Evolutionary conservation across 2,888 invertebrate genomes (phyloP).

Genomic region (Hypselothyrea guttata): DNA sequence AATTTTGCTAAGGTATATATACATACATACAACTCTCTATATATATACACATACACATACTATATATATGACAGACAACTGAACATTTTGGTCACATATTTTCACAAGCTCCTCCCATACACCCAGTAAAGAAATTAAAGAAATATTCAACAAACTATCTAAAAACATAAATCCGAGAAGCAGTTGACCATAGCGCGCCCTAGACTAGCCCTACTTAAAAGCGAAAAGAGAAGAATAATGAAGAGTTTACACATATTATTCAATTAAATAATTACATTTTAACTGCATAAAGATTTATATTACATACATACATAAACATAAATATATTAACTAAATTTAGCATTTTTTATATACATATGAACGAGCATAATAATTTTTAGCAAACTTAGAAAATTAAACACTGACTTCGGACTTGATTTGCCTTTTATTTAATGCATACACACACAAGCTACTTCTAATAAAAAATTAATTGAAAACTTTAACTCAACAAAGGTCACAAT

Average conservation of each 20-base stretch:
- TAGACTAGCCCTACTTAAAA: constrained; percentile 42
- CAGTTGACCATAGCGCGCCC: constrained; percentile 67
- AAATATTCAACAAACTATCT: constrained; percentile 12
- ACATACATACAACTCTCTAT: constrained; percentile 18
- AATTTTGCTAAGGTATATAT: constrained; percentile 62
- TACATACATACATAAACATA: constrained; percentile 31
- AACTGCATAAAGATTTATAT: constrained; percentile 1
- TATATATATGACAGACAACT: constrained; percentile 40
- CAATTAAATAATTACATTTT: background rate
- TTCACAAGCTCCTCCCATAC: constrained; percentile 48
- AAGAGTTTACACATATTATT: constrained; percentile 37
- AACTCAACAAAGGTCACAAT: constrained; percentile 16
- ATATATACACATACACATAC: constrained; percentile 28
- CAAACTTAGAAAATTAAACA: constrained; percentile 56
- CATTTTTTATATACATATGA: constrained; percentile 53
- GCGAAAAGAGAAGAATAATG: constrained; percentile 24
- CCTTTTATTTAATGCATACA: constrained; percentile 41
- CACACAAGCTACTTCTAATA: constrained; percentile 35
- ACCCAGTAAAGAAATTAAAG: constrained; percentile 30
- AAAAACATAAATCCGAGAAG: constrained; percentile 14
- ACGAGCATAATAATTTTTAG: constrained; percentile 47
- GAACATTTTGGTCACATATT: constrained; percentile 52
- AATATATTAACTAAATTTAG: constrained; percentile 43
- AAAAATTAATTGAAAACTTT: constrained; percentile 19
- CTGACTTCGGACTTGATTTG: constrained; percentile 33